phyloP scores from a whole-genome alignment of 1,140 invertebrate genomes.

The Lepidurus couesii region DNA sequence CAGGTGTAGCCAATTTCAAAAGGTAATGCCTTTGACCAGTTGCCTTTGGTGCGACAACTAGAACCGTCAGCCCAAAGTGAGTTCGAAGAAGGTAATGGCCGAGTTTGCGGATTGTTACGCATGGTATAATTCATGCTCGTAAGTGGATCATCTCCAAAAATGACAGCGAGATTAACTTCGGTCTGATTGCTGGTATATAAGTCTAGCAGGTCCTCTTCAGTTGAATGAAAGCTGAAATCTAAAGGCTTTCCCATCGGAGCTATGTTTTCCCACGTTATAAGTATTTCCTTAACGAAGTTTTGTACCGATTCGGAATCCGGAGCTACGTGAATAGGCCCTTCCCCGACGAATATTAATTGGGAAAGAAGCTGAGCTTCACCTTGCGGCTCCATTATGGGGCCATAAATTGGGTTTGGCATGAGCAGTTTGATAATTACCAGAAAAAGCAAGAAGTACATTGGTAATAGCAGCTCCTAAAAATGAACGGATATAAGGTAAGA shows the following conservation, averaged over 20 bases:
- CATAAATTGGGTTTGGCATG: constrained; percentile 67
- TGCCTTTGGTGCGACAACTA: constrained; percentile 53
- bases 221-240: constrained; percentile 58
- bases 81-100: constrained; percentile 24
- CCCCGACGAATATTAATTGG: constrained; percentile 35
- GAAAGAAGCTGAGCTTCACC: constrained; percentile 51
- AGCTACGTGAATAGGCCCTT: constrained; percentile 60
- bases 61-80: constrained; percentile 14
- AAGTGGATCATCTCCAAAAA: constrained; percentile 53
- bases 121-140: constrained; percentile 26
- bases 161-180: constrained; percentile 56
- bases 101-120: constrained; percentile 31
- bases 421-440: constrained; percentile 64
- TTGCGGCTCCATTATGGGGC: constrained; percentile 48
- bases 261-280: constrained; percentile 41
- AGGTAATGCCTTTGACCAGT: constrained; percentile 50
- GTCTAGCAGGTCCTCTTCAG: constrained; percentile 59
- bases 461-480: constrained; percentile 64
- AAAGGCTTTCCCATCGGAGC: constrained; percentile 47
- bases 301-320: constrained; percentile 59
- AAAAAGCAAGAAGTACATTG: constrained; percentile 63
- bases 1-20: constrained; percentile 58
- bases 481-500: constrained; percentile 14
- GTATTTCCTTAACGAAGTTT: constrained; percentile 60
- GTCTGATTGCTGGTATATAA: constrained; percentile 61